Base-by-base conservation (phyloP, 2,113 vertebrate species). In the Vidua chalybeata region DNA sequence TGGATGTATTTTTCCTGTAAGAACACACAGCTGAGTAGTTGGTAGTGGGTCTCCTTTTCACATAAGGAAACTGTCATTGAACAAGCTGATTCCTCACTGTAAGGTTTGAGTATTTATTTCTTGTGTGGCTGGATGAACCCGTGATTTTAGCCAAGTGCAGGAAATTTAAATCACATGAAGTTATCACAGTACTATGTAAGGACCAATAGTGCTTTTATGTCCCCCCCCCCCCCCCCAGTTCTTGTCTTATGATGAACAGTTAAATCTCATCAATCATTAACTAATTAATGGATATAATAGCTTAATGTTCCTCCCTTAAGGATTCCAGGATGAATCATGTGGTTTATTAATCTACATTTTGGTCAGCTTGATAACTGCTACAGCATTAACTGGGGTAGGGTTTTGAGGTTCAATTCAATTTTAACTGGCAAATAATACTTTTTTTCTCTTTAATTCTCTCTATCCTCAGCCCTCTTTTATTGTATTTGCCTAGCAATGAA, bases 161-260 rank as follows among this genome's bases (percentile, higher is more conserved):
- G 62, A 72, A 87, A 75, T 49, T 28, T 45, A 74, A 90, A 55
- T 75, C 5, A 8, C 15, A 3, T 20, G 3, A 43, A 75, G 10
- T 62, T 63, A 46, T 14, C 9, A 67, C 55, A n/a, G 26, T 33
- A 7, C 6, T 59, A 6, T 63, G 33, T 16, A 63, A 59, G 22
- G 15, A 81, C 9, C 17, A 75, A 10, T 13, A 30, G n/a, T 2
- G 1, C 16, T 45, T 55, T 67, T 16, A 43, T 35, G 35, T n/a
- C n/a, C n/a, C n/a, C n/a, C n/a, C n/a, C n/a, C 35, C 35, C 8
- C 2, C 5, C 3, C 3, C 5, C 15, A 26, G 0, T 62, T 76
- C 41, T 41, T 76, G 30, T 19, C 17, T 41, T 54, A 31, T 5
- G n/a, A 54, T 23, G 19, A 61, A 7, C n/a, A 73, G 30, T 83